Conservation (phyloP, 2,888 invertebrate species). For the Muschampia staudingeri region DNA sequence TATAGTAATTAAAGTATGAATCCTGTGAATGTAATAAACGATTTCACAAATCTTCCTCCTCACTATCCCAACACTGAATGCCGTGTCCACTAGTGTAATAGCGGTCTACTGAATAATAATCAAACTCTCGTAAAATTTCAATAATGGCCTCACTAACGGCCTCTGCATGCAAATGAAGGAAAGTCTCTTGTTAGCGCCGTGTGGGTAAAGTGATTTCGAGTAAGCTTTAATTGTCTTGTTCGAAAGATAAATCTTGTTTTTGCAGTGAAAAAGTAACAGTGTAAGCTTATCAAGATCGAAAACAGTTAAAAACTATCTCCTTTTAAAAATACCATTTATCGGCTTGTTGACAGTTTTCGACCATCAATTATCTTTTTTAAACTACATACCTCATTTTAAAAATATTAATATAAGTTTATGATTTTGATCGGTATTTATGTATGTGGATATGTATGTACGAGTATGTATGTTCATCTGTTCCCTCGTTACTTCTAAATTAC, state of each 20-base stretch:
- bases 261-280: not conserved
- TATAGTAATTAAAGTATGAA: no score
- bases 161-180: slow-evolving; percentile 83
- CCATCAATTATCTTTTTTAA: no score
- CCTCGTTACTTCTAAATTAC: no score
- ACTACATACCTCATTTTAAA: no score
- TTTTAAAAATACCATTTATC: no score
- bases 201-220: slow-evolving; percentile 66
- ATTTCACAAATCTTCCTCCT: slow-evolving; percentile 71
- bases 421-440: no score
- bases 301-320: not conserved
- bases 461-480: no score
- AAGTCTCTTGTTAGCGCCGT: slow-evolving; percentile 68
- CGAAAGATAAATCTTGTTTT: slow-evolving; percentile 8
- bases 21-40: not conserved
- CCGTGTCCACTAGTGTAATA: slow-evolving; percentile 89
- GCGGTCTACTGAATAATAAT: slow-evolving; percentile 91
- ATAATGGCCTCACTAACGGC: slow-evolving; percentile 87
- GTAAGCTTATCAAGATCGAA: not conserved
- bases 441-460: no score
- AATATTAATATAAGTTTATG: no score
- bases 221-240: slow-evolving; percentile 77
- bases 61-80: slow-evolving; percentile 73
- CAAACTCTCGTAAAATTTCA: slow-evolving; percentile 91
- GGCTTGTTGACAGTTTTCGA: no score